Evolutionary conservation across 2,113 vertebrate species (phyloP).

Genomic region (Otolemur garnettii): DNA sequence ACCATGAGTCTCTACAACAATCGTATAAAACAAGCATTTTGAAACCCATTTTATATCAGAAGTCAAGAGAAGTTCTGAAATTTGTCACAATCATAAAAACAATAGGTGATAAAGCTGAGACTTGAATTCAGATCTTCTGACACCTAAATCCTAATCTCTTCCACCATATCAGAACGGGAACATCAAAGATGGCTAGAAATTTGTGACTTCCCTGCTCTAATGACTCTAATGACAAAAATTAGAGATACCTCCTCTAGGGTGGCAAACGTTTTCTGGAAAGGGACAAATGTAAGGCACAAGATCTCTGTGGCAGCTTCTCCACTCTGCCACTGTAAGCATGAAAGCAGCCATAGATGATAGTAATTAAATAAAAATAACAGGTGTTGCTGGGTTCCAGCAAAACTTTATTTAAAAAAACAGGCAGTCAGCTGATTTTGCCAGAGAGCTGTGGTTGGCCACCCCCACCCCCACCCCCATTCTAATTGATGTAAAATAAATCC

Average conservation of each 20-base stretch:
- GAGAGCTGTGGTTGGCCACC: not conserved
- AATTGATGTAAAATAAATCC: not conserved
- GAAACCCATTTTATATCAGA: not conserved
- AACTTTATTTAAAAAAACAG: not conserved
- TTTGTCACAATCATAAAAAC: not conserved
- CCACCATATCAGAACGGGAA: not conserved
- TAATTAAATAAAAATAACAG: not conserved
- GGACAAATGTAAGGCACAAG: not conserved
- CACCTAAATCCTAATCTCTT: not conserved
- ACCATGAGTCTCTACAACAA: not conserved
- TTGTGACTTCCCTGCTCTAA: not conserved
- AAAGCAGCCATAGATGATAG: not conserved
- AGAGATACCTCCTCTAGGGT: not conserved
- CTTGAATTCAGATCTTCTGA: not conserved
- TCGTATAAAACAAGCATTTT: not conserved
- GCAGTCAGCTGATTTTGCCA: not conserved
- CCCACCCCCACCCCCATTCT: no score
- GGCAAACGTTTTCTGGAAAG: not conserved
- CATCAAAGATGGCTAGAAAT: not conserved
- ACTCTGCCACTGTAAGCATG: not conserved
- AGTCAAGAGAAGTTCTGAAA: conserved; percentile 22
- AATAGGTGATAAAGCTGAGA: not conserved
- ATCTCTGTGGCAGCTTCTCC: not conserved
- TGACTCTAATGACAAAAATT: not conserved
- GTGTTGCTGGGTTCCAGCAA: not conserved